A percentile compares a stretch with the other conserved stretches of the same genome.
phyloP scores from a whole-genome alignment of 2,797 vertebrate species.

The Diceros bicornis region DNA sequence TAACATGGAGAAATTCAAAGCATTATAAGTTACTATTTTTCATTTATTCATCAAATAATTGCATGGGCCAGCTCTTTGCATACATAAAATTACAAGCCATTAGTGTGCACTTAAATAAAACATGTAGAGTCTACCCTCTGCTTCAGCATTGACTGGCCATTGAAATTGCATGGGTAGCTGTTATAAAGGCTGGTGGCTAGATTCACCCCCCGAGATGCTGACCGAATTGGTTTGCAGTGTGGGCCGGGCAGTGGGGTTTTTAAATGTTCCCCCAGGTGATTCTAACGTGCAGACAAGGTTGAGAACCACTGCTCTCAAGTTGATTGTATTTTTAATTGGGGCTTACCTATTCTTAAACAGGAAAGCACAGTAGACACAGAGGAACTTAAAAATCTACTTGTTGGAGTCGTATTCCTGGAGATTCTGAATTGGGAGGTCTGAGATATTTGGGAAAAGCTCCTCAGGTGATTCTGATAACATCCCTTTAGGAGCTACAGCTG shows the following conservation, averaged over 20 bases:
- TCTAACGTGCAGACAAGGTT: background rate
- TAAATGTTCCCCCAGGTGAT: background rate
- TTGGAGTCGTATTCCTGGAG: background rate
- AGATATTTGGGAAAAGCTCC: background rate
- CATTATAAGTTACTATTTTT: background rate
- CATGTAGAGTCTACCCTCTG: background rate
- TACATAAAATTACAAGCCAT: background rate
- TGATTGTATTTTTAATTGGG: background rate
- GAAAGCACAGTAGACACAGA: background rate
- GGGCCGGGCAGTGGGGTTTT: background rate
- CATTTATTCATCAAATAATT: slow-evolving; percentile 14
- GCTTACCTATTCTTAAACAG: background rate
- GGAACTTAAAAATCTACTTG: background rate
- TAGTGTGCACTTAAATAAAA: background rate
- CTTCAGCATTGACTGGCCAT: background rate
- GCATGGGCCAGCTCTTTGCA: background rate
- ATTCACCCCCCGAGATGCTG: background rate
- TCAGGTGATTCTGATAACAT: background rate
- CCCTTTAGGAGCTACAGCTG: background rate
- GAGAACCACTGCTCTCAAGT: background rate
- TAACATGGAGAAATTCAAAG: background rate
- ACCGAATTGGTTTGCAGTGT: background rate
- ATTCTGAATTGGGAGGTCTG: background rate
- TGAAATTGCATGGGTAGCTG: background rate
- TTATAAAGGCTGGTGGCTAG: background rate